Evolutionary conservation across 2,113 vertebrate species (phyloP).

Genomic region (Tursiops truncatus): DNA sequence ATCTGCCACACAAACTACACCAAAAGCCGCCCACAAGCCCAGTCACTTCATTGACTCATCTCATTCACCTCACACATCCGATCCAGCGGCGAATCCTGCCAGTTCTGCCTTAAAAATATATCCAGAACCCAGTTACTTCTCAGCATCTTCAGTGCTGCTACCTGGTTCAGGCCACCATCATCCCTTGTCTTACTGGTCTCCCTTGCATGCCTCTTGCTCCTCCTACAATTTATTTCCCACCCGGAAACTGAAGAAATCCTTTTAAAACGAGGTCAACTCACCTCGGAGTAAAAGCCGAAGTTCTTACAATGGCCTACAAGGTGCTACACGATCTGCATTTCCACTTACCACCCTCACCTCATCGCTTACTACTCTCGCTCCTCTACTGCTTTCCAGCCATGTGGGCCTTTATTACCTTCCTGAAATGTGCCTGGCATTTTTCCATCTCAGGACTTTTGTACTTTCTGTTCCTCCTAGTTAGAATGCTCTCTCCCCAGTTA

Average conservation of each 20-base stretch:
- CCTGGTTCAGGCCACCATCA: not conserved
- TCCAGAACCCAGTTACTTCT: not conserved
- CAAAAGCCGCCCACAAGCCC: not conserved
- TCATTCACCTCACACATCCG: not conserved
- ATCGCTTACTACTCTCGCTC: not conserved
- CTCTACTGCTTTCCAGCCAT: not conserved
- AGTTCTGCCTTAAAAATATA: not conserved
- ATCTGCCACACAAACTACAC: not conserved
- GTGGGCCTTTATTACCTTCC: not conserved
- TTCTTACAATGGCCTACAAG: not conserved
- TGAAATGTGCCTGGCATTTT: not conserved
- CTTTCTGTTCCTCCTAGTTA: not conserved
- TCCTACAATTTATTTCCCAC: not conserved
- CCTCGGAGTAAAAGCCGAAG: not conserved
- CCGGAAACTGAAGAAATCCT: not conserved
- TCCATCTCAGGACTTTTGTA: not conserved
- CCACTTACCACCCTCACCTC: not conserved
- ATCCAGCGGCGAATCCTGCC: not conserved
- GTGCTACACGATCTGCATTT: not conserved
- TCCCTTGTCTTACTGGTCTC: not conserved
- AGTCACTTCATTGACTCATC: not conserved
- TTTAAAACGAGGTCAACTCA: not conserved
- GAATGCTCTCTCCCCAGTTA: not conserved
- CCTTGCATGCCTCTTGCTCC: not conserved
- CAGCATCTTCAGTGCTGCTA: not conserved